These are phyloP conservation scores for Syngnathus typhle DNA, from an alignment of 2,113 vertebrate species.

Conservation along the genomic window DNA sequence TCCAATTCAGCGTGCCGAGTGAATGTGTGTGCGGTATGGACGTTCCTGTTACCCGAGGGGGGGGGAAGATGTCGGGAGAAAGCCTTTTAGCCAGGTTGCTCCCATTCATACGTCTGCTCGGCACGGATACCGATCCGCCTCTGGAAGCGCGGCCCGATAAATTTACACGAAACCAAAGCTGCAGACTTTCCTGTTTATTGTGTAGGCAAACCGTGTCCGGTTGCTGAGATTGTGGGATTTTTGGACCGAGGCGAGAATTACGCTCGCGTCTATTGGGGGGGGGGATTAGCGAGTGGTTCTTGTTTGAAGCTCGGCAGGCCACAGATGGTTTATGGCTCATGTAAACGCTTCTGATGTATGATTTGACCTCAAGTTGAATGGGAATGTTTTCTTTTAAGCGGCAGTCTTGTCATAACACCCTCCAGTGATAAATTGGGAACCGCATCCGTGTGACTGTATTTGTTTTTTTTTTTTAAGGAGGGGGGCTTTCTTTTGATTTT, in stretches of 20 bases:
- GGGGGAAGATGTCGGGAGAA: conserved; percentile 58
- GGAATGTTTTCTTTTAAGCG: conserved; percentile 57
- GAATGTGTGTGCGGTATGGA: conserved; percentile 22
- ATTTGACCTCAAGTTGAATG: conserved; percentile 57
- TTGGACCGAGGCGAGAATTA: conserved; percentile 21
- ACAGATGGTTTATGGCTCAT: conserved; percentile 54
- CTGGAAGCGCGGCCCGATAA: conserved; percentile 60
- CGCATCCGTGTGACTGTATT: conserved; percentile 23
- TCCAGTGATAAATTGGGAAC: conserved; percentile 49
- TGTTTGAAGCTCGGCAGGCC: conserved; percentile 13
- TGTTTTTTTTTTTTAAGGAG: conserved; percentile 16
- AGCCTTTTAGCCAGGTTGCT: conserved; percentile 51
- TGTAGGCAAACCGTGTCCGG: conserved; percentile 58
- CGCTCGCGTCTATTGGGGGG: conserved; percentile 20
- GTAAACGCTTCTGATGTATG: conserved; percentile 49
- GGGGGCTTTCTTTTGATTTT: conserved; percentile 3
- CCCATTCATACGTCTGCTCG: conserved; percentile 59
- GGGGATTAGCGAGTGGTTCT: conserved; percentile 23
- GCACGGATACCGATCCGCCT: conserved; percentile 61
- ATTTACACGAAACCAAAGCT: conserved; percentile 69
- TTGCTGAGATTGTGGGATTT: conserved; percentile 45
- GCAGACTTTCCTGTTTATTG: conserved; percentile 64
- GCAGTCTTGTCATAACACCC: conserved; percentile 59
- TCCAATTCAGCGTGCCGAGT: conserved; percentile 20
- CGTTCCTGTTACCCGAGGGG: conserved; percentile 53